phyloP scores from a whole-genome alignment of 92 coral and sea anemone species.

The Desmophyllum pertusum region DNA sequence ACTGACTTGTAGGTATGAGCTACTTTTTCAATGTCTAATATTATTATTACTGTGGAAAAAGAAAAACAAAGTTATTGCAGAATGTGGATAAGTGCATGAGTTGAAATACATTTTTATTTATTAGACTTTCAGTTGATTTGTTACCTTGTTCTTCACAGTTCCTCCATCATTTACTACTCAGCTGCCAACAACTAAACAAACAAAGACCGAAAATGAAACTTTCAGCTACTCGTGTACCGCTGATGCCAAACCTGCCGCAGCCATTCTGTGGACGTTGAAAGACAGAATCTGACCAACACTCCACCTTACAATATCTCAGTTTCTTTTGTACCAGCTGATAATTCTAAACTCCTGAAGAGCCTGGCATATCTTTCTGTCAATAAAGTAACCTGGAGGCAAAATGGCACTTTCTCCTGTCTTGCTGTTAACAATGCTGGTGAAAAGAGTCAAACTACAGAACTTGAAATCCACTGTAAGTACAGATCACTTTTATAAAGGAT shows the following conservation, averaged over 20 bases:
- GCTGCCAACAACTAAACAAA: slow-evolving; percentile 16
- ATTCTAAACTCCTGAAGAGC: slow-evolving; percentile 22
- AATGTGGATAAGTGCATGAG: too few relatives aligned
- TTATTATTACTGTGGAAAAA: too few relatives aligned
- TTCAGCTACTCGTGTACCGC: slow-evolving; percentile 70
- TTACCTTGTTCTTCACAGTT: slow-evolving; percentile 20
- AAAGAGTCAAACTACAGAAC: slow-evolving; percentile 32
- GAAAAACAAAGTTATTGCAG: too few relatives aligned
- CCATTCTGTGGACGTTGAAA: slow-evolving; percentile 67
- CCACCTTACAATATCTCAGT: slow-evolving; percentile 45
- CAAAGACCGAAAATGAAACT: slow-evolving; percentile 63
- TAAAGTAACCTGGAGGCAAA: slow-evolving; percentile 53
- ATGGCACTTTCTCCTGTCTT: slow-evolving; percentile 57
- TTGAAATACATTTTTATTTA: too few relatives aligned
- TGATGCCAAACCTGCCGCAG: slow-evolving; percentile 75
- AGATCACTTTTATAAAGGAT: too few relatives aligned
- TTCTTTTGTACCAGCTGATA: neutral
- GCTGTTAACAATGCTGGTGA: slow-evolving; percentile 69
- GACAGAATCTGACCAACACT: slow-evolving; percentile 57
- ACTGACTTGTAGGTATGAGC: too few relatives aligned
- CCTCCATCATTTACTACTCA: slow-evolving; percentile 26
- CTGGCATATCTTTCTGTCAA: slow-evolving; percentile 30
- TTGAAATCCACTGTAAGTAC: slow-evolving; percentile 69
- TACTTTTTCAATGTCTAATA: too few relatives aligned
- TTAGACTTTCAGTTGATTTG: neutral